Percentiles rank a stretch among this genome's conserved stretches.
Evolutionary conservation across 2,888 invertebrate species (phyloP).

Genomic region (Amiota minor): DNA sequence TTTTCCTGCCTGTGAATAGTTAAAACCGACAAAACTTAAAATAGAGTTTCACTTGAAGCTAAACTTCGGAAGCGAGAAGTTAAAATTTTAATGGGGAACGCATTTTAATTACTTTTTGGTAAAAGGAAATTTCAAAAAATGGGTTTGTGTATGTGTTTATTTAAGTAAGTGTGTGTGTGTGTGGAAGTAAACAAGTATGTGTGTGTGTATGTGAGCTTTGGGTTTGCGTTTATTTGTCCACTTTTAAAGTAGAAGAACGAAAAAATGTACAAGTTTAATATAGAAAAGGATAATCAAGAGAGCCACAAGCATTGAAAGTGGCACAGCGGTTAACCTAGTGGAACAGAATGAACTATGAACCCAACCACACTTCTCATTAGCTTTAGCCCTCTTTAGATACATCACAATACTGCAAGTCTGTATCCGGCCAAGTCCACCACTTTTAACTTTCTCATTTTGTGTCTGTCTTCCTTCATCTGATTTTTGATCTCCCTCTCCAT

Average conservation of each 20-base stretch:
- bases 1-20: not conserved
- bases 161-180: constrained; percentile 15
- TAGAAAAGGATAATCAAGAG: constrained; percentile 13
- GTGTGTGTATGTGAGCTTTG: constrained; percentile 18
- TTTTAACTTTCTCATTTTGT: constrained; percentile 9
- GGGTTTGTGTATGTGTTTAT: constrained; percentile 17
- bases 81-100: constrained; percentile 67
- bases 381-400: not conserved
- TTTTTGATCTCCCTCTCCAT: not conserved
- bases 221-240: constrained; percentile 14
- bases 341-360: constrained; percentile 60
- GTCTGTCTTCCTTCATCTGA: not conserved
- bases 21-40: not conserved
- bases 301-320: constrained; percentile 9
- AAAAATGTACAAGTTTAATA: not conserved
- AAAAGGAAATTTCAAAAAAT: constrained; percentile 26
- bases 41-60: constrained; percentile 58
- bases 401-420: constrained; percentile 61
- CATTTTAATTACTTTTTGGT: constrained; percentile 62
- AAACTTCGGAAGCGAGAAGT: constrained; percentile 58
- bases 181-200: too few relatives aligned
- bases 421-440: constrained; percentile 14
- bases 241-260: not conserved
- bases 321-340: constrained; percentile 60
- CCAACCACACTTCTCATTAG: not conserved